Evolutionary conservation across 1,140 invertebrate species (phyloP).

Genomic region (Colletes latitarsis): DNA sequence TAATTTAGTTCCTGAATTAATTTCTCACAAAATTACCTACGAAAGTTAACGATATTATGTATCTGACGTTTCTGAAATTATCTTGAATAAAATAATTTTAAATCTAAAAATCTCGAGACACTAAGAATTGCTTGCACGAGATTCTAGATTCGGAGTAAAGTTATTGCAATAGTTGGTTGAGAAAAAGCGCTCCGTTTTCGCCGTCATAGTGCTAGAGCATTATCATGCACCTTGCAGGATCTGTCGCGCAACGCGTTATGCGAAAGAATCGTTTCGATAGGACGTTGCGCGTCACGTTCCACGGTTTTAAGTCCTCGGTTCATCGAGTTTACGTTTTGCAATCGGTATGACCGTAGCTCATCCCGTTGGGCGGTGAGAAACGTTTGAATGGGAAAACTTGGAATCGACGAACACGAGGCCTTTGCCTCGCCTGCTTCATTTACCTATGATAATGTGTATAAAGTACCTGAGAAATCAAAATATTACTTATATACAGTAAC

Average conservation of each 20-base stretch:
- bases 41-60: too few species aligned
- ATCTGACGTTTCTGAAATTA: too few species aligned
- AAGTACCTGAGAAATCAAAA: conserved; percentile 79
- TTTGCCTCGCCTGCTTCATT: conserved; percentile 68
- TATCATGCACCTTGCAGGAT: conserved; percentile 1
- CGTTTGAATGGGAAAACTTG: background rate
- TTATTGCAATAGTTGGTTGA: background rate
- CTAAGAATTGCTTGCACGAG: too few species aligned
- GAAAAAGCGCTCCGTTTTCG: background rate
- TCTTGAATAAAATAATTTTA: too few species aligned
- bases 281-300: background rate
- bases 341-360: background rate
- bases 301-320: conserved; percentile 9
- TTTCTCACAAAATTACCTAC: too few species aligned
- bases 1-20: too few species aligned
- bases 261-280: background rate
- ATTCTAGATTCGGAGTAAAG: background rate
- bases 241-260: background rate
- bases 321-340: conserved; percentile 30
- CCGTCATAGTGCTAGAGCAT: background rate
- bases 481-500: conserved; percentile 62
- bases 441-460: conserved; percentile 78
- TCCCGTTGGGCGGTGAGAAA: background rate
- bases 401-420: conserved; percentile 30
- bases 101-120: too few species aligned